Base-by-base conservation (phyloP, 2,113 vertebrate species). In the Hippocampus guttulatus region DNA sequence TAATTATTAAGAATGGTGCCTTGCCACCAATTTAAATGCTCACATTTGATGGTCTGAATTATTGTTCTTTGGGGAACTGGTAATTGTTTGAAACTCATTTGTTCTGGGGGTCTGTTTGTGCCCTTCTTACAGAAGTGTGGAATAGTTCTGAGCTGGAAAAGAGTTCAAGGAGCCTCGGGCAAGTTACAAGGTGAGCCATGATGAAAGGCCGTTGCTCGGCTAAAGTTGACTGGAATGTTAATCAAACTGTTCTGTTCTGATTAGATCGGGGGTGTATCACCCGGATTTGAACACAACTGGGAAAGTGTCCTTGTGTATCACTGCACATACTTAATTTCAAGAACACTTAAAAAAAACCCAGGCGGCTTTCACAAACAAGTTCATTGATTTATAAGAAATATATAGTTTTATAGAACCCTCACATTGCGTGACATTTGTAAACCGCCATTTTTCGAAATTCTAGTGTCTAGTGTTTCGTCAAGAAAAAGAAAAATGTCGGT, bases 71-170 rank as follows among this genome's bases (percentile, higher is more conserved):
- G 8, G 27, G 25, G 20, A 38, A 23, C 54, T 23, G 2, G 23
- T 55, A 23, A 23, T 5, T 63, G 33, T 38, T 16, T 66, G 18
- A 41, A 45, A 64, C 8, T 68, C n/a, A 27, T 57, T 25, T 67
- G 23, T 66, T n/a, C n/a, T 27, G 33, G 18, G 80, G 18, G 1
- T 33, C 43, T 45, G 12, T 7, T 20, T 51, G 49, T 21, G 49
- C 21, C 10, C 27, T 79, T 58, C 79, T 66, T 90, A 80, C 85
- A 90, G 97, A 99, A 99, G 95, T 99, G 97, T 89, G 97, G 97
- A 74, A 94, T 98, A 89, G 97, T 99, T 88, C 91, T 99, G 80
- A 99, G 97, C 84, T 99, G 97, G 97, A 99, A 99, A 85, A 94
- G 97, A 91, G 97, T 99, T 23, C 97, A 99, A 87, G 97, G 97